A percentile compares a stretch with the other conserved stretches of the same genome.
These are phyloP conservation scores for Ophiothrix spiculata DNA, from an alignment of 35 echinoderm and acorn worm genomes.

Conservation along the genomic window DNA sequence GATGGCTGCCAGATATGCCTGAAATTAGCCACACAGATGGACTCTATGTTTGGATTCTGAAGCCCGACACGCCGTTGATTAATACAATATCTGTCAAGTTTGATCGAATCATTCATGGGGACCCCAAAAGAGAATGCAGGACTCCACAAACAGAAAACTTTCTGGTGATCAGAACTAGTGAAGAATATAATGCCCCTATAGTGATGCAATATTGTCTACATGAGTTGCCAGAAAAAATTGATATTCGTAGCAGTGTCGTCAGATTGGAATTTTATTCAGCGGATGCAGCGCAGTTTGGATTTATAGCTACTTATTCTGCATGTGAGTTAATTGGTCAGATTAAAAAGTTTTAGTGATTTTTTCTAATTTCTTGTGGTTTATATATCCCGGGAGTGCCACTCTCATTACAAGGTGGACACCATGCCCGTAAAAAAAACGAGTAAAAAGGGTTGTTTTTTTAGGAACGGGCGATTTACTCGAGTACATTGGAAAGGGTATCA, in stretches of 20 bases:
- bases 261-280: conserved; percentile 1
- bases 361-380: not conserved
- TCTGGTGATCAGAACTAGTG: not conserved
- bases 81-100: not conserved
- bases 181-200: not conserved
- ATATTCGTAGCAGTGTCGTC: not conserved
- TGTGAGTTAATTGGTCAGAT: not conserved
- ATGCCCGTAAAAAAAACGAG: too few relatives aligned
- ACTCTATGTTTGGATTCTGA: not conserved
- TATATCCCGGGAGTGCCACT: not conserved
- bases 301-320: not conserved
- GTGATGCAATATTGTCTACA: not conserved
- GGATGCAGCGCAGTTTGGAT: not conserved
- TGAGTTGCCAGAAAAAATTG: not conserved
- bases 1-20: not conserved
- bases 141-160: not conserved
- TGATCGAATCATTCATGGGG: not conserved
- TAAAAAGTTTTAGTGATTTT: not conserved
- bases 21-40: not conserved
- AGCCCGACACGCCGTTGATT: not conserved
- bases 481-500: not conserved
- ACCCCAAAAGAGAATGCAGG: not conserved
- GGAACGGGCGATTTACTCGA: too few relatives aligned
- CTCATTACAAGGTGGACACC: not conserved
- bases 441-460: too few relatives aligned